Percentiles rank a stretch among this genome's conserved stretches.
Conservation (phyloP, 1,140 invertebrate species). For the Brachionus plicatilis region DNA sequence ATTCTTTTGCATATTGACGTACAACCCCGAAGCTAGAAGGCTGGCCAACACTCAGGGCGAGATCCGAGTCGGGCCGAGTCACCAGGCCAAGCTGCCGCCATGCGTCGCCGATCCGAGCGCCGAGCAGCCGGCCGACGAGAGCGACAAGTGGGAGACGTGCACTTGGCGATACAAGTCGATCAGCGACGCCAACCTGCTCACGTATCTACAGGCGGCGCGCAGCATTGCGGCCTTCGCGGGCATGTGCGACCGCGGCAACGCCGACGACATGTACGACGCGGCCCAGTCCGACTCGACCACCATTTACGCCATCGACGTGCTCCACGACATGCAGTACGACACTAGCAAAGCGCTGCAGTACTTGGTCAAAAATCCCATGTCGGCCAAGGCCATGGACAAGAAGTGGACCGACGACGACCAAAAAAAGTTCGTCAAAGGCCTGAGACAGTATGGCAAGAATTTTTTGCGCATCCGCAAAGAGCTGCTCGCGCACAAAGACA, state of each 20-base stretch:
- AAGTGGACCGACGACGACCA: conserved; percentile 93
- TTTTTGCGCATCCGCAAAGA: conserved; percentile 96
- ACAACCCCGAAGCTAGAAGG: conserved; percentile 63
- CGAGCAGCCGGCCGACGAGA: conserved; percentile 68
- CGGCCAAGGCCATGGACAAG: conserved; percentile 86
- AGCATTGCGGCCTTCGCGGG: conserved; percentile 75
- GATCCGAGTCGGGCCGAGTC: conserved; percentile 85
- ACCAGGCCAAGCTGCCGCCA: conserved; percentile 79
- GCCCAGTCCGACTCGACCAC: conserved; percentile 93
- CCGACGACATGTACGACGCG: conserved; percentile 66
- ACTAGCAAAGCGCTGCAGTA: conserved; percentile 7
- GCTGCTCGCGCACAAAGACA: conserved; percentile 64
- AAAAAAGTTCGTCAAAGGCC: conserved; percentile 94
- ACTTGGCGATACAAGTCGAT: conserved; percentile 79
- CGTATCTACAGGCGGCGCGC: conserved; percentile 90
- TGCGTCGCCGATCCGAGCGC: conserved; percentile 64
- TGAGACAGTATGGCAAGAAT: conserved; percentile 96
- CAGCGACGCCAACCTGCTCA: conserved; percentile 85
- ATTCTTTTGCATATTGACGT: conserved; percentile 61
- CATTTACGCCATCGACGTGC: conserved; percentile 88
- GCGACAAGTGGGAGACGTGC: conserved; percentile 74
- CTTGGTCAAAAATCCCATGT: conserved; percentile 69
- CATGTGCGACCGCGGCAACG: conserved; percentile 86
- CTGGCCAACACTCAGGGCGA: conserved; percentile 80
- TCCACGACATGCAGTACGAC: conserved; percentile 53